A percentile compares a stretch with the other conserved stretches of the same genome.
phyloP scores from a whole-genome alignment of 2,888 invertebrate species.

The Hermaeophaga mercurialis region DNA sequence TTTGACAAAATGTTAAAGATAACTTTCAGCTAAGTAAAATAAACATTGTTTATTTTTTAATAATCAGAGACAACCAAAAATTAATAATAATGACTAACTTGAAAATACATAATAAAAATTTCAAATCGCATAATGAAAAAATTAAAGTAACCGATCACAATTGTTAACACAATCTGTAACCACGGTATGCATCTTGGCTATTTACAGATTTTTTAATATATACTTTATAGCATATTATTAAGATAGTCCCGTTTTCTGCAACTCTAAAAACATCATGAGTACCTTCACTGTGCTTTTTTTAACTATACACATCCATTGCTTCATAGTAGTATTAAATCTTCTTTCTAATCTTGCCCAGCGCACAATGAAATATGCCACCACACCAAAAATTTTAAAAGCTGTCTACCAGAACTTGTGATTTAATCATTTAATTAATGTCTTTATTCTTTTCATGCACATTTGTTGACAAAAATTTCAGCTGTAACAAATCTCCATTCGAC shows the following conservation, averaged over 20 bases:
- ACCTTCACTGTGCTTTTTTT: constrained; percentile 11
- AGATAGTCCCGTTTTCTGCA: constrained; percentile 41
- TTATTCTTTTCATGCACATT: constrained; percentile 7
- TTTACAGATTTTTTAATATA: constrained; percentile 50
- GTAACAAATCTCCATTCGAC: constrained; percentile 9
- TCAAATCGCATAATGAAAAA: too few relatives aligned
- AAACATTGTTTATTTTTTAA: neutral
- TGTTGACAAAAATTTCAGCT: constrained; percentile 9
- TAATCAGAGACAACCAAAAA: neutral
- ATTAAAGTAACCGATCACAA: constrained; percentile 6
- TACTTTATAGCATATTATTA: constrained; percentile 53
- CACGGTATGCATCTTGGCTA: constrained; percentile 49
- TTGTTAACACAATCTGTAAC: constrained; percentile 47
- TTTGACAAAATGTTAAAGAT: too few relatives aligned
- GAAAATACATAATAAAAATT: too few relatives aligned
- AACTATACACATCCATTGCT: constrained; percentile 19
- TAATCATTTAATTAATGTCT: neutral
- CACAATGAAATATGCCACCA: constrained; percentile 30
- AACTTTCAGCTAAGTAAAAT: neutral
- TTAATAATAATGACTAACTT: neutral
- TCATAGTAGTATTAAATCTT: constrained; percentile 13
- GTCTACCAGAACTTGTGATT: neutral
- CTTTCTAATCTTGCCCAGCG: constrained; percentile 23
- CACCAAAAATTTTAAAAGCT: constrained; percentile 27
- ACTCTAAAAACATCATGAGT: constrained; percentile 4